These are phyloP conservation scores for Daphoenositta chrysoptera DNA, from an alignment of 2,113 vertebrate species.

Conservation along the genomic window DNA sequence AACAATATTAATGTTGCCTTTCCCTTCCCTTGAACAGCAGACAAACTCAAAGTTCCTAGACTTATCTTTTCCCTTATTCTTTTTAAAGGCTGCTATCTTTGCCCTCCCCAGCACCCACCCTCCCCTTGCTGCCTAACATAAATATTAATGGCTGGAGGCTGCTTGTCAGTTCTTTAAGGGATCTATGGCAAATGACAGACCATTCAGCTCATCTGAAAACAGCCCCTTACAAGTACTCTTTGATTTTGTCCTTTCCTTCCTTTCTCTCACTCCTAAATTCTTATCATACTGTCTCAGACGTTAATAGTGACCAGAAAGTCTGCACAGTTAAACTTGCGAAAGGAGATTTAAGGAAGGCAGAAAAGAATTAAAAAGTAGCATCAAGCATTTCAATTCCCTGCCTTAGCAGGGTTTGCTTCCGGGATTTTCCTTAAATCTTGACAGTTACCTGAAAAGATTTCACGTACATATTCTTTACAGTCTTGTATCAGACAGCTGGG, in stretches of 20 bases:
- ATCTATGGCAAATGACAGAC: not conserved
- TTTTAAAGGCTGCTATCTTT: not conserved
- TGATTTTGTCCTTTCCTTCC: not conserved
- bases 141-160: not conserved
- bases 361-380: not conserved
- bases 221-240: not conserved
- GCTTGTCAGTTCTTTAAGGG: not conserved
- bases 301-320: not conserved
- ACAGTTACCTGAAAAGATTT: not conserved
- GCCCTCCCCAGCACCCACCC: not conserved
- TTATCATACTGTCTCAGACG: not conserved
- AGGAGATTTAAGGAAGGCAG: not conserved
- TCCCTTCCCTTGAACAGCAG: not conserved
- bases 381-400: not conserved
- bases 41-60: not conserved
- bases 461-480: not conserved
- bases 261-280: not conserved
- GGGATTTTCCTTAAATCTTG: not conserved
- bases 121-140: not conserved
- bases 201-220: not conserved
- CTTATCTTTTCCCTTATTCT: not conserved
- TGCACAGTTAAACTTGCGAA: not conserved
- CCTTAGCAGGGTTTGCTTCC: not conserved
- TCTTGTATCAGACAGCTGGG: rapidly evolving
- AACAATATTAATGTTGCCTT: not conserved